Percentiles rank a stretch among this genome's conserved stretches.
Conservation (phyloP, 2,888 invertebrate species). For the Conomelus anceps region DNA sequence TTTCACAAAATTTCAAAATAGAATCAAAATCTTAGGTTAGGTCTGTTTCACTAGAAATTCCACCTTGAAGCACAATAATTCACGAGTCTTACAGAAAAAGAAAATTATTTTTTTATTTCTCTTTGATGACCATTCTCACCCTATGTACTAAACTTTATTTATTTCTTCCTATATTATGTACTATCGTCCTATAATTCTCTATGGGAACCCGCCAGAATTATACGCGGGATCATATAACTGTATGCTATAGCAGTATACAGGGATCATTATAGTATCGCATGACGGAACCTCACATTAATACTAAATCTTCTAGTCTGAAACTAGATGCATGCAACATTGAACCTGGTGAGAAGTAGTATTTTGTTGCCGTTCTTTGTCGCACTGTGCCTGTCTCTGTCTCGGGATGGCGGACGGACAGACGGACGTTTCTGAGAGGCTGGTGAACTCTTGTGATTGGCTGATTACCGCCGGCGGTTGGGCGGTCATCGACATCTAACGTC, state of each 20-base stretch:
- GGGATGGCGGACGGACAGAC: too few relatives aligned
- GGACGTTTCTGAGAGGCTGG: not conserved
- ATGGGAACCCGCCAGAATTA: not conserved
- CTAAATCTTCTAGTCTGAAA: not conserved
- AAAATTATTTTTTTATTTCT: too few relatives aligned
- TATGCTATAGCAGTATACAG: not conserved
- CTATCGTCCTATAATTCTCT: too few relatives aligned
- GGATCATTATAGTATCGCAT: not conserved
- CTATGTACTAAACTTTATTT: not conserved
- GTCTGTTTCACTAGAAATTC: too few relatives aligned
- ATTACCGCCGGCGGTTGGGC: not conserved
- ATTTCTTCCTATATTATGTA: too few relatives aligned
- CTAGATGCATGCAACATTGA: not conserved
- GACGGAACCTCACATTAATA: not conserved
- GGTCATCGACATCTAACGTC: not conserved
- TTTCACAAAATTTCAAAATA: too few relatives aligned
- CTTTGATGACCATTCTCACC: too few relatives aligned
- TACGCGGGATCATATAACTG: not conserved
- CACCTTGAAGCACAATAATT: too few relatives aligned
- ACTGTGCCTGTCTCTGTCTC: not conserved
- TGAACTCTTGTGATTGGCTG: not conserved
- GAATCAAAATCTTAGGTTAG: too few relatives aligned
- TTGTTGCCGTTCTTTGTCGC: not conserved
- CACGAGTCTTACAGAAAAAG: too few relatives aligned
- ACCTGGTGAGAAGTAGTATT: not conserved